These are phyloP conservation scores for Pegea sp. DNA, from an alignment of 23 tunicate genomes.

Conservation along the genomic window DNA sequence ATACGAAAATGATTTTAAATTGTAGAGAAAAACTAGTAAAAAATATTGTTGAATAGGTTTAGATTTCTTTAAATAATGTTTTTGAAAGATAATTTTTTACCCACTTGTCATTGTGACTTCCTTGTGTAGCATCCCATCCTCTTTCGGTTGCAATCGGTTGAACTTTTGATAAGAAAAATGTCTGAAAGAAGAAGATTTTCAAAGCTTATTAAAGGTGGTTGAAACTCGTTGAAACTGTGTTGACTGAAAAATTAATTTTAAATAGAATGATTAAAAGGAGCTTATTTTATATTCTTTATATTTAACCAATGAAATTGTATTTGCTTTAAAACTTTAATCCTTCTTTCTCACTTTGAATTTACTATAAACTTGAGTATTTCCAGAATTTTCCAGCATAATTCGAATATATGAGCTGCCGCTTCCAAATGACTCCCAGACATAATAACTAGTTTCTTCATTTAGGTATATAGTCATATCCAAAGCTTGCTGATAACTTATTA, in stretches of 20 bases:
- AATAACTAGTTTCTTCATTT: conserved; percentile 39
- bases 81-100: background rate
- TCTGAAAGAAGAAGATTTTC: no score
- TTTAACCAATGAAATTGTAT: no score
- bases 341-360: conserved; percentile 16
- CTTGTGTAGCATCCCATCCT: conserved; percentile 61
- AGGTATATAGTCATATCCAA: conserved; percentile 54
- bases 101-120: conserved; percentile 60
- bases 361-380: background rate
- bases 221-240: no score
- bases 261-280: no score
- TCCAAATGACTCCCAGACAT: conserved; percentile 63
- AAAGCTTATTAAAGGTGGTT: no score
- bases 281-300: no score
- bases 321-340: no score
- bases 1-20: no score
- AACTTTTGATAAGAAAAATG: conserved; percentile 26
- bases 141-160: conserved; percentile 53
- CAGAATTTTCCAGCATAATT: conserved; percentile 25
- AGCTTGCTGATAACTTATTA: conserved; percentile 43
- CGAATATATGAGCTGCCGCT: conserved; percentile 83
- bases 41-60: background rate
- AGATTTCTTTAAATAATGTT: background rate
- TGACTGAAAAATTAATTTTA: no score
- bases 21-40: no score